Conservation (phyloP, 2,113 vertebrate species). For the Ammodramus savannarum region DNA sequence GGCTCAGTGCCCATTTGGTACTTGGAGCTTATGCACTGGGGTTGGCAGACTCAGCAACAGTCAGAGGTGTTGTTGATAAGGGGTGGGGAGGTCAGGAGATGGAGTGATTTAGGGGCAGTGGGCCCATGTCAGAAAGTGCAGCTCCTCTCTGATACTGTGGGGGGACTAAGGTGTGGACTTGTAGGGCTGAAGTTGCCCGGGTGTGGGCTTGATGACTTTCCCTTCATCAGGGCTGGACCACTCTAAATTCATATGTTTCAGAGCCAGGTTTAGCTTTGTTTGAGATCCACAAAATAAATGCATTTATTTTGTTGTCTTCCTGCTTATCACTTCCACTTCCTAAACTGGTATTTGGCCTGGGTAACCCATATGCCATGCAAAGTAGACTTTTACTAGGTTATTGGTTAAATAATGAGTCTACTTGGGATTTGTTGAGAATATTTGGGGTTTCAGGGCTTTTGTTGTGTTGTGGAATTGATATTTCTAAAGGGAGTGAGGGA, state of each 20-base stretch:
- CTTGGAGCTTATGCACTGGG: neutral
- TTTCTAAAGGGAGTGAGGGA: fast-evolving
- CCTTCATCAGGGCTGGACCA: neutral
- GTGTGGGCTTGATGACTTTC: neutral
- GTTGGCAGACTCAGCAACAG: neutral
- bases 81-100: neutral
- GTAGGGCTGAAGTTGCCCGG: neutral
- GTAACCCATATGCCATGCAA: neutral
- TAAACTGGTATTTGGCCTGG: neutral
- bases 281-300: neutral
- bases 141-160: neutral
- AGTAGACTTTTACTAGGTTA: neutral
- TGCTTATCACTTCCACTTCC: neutral
- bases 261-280: neutral
- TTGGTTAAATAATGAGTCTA: neutral
- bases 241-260: neutral
- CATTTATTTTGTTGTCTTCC: neutral
- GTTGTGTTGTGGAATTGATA: neutral
- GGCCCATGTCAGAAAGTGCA: neutral
- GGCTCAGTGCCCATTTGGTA: neutral
- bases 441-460: neutral
- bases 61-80: neutral
- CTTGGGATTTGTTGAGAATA: neutral
- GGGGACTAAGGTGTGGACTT: neutral
- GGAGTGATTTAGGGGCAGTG: neutral